phyloP scores from a whole-genome alignment of 2,113 vertebrate species.

The Anhinga anhinga region DNA sequence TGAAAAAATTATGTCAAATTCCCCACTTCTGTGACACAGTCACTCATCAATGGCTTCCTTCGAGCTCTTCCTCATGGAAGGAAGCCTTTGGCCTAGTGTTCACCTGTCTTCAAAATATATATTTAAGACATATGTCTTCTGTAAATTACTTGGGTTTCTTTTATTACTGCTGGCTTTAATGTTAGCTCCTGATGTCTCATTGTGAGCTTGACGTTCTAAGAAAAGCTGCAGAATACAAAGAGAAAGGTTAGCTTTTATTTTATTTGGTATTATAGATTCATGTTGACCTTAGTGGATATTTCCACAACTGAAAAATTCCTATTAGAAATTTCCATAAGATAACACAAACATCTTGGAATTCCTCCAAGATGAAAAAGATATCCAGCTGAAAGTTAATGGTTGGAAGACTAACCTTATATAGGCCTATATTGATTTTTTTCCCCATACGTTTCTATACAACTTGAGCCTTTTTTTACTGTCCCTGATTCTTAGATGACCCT shows the following conservation, averaged over 20 bases:
- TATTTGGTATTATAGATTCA: background rate
- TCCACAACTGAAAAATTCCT: background rate
- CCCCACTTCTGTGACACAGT: background rate
- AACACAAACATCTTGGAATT: background rate
- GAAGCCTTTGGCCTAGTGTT: background rate
- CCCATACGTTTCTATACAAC: background rate
- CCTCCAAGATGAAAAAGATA: background rate
- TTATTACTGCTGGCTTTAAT: background rate
- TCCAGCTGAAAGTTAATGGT: background rate
- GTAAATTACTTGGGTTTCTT: background rate
- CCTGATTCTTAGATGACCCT: background rate
- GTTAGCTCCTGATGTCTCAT: background rate
- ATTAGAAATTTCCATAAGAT: background rate
- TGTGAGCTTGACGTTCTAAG: background rate
- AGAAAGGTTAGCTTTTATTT: background rate
- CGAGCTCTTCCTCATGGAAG: rapidly evolving
- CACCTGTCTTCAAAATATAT: background rate
- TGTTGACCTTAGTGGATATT: background rate
- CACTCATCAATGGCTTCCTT: background rate
- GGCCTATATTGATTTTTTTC: background rate
- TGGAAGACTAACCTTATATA: background rate
- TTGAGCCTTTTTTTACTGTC: background rate
- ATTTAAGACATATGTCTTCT: background rate
- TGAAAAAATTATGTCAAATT: background rate
- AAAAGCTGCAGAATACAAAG: background rate